Percentiles rank a stretch among this genome's conserved stretches.
Conservation (phyloP, 2,797 vertebrate genomes). For the Lithobates pipiens region DNA sequence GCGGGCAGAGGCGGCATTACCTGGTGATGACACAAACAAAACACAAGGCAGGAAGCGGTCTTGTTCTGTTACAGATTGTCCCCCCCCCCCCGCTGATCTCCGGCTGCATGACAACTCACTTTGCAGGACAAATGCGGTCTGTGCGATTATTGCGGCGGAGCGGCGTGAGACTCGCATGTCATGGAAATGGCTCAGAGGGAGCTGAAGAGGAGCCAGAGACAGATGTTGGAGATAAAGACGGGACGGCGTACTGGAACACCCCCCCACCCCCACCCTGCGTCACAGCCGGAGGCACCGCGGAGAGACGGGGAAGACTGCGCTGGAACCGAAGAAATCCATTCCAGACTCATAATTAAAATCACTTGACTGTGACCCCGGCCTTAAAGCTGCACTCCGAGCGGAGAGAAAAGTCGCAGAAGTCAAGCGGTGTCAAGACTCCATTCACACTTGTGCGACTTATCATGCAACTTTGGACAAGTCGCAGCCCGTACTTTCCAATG, state of each 20-base stretch:
- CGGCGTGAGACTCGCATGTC: slow-evolving; percentile 46
- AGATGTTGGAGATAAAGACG: slow-evolving; percentile 53
- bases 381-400: too few relatives aligned
- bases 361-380: too few relatives aligned
- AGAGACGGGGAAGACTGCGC: background rate
- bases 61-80: background rate
- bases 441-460: too few relatives aligned
- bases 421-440: too few relatives aligned
- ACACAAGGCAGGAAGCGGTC: slow-evolving; percentile 17
- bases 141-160: slow-evolving; percentile 9
- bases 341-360: background rate
- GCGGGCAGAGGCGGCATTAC: too few relatives aligned
- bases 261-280: background rate
- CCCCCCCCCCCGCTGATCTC: slow-evolving; percentile 28
- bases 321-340: background rate
- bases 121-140: background rate
- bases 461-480: too few relatives aligned
- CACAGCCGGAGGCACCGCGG: background rate
- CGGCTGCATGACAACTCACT: background rate
- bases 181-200: slow-evolving; percentile 31
- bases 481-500: too few relatives aligned
- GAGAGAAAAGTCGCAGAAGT: too few relatives aligned
- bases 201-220: slow-evolving; percentile 43
- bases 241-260: background rate
- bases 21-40: slow-evolving; percentile 40